phyloP scores from a whole-genome alignment of 1,140 invertebrate species.

The Philaenus spumarius region DNA sequence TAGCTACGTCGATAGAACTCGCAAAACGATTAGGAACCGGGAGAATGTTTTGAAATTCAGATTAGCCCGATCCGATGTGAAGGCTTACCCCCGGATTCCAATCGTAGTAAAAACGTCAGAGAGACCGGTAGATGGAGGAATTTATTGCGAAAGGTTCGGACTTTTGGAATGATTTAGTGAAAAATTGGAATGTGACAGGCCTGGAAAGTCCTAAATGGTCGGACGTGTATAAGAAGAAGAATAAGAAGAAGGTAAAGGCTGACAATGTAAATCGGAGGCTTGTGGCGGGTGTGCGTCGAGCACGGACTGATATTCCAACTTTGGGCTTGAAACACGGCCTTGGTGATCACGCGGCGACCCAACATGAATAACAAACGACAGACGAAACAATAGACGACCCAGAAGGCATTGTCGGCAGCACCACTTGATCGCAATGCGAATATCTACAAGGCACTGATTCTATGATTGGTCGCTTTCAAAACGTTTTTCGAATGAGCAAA shows the following conservation, averaged over 20 bases:
- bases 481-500: background rate
- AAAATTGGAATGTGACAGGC: conserved; percentile 13
- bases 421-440: no score
- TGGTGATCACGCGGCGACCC: background rate
- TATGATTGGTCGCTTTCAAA: conserved; percentile 3
- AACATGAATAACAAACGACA: conserved; percentile 6
- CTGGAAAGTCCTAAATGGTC: conserved; percentile 9
- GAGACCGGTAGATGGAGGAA: no score
- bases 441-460: background rate
- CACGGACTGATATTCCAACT: conserved; percentile 15
- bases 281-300: background rate
- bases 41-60: no score
- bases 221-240: no score
- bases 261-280: no score
- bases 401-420: conserved; percentile 4
- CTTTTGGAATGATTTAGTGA: conserved; percentile 13
- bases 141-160: background rate
- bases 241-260: no score
- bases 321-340: conserved; percentile 7
- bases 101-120: no score
- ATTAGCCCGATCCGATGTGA: no score
- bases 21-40: no score
- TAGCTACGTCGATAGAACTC: no score
- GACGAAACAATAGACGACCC: background rate
- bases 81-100: no score